Evolutionary conservation across 2,113 vertebrate species (phyloP).

Genomic region (Elephas maximus): DNA sequence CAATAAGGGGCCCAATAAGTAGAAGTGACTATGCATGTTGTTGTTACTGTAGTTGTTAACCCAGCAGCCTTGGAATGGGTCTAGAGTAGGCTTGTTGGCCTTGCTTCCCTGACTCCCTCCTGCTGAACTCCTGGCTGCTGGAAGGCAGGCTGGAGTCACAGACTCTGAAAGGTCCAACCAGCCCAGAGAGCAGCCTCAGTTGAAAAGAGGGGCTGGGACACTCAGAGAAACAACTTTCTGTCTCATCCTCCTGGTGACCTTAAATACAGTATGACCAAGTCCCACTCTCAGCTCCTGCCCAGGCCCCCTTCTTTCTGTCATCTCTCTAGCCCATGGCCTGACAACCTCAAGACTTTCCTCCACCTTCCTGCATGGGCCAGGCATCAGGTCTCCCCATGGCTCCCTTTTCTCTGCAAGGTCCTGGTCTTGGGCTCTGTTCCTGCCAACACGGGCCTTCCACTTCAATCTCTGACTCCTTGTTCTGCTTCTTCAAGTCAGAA

Average conservation of each 20-base stretch:
- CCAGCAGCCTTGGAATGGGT: background rate
- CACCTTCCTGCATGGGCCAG: background rate
- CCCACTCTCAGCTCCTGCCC: background rate
- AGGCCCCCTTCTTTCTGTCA: background rate
- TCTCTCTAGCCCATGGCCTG: background rate
- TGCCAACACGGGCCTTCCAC: background rate
- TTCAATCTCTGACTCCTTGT: background rate
- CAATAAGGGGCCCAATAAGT: background rate
- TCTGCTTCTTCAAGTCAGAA: background rate
- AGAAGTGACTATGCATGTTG: background rate
- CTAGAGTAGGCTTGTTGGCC: background rate
- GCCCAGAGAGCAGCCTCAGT: background rate
- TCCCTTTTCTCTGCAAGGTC: background rate
- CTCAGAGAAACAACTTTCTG: background rate
- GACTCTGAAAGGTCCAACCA: background rate
- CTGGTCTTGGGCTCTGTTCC: too few relatives aligned
- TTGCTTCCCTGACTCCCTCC: background rate
- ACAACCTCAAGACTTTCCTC: too few relatives aligned
- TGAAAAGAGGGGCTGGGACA: background rate
- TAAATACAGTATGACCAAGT: background rate
- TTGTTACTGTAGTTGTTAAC: background rate
- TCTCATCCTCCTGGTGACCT: background rate
- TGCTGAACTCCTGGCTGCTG: background rate
- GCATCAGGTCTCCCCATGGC: background rate
- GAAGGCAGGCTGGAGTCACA: background rate